These are phyloP conservation scores for Protosalanx chinensis DNA, from an alignment of 2,797 vertebrate species.

Conservation along the genomic window DNA sequence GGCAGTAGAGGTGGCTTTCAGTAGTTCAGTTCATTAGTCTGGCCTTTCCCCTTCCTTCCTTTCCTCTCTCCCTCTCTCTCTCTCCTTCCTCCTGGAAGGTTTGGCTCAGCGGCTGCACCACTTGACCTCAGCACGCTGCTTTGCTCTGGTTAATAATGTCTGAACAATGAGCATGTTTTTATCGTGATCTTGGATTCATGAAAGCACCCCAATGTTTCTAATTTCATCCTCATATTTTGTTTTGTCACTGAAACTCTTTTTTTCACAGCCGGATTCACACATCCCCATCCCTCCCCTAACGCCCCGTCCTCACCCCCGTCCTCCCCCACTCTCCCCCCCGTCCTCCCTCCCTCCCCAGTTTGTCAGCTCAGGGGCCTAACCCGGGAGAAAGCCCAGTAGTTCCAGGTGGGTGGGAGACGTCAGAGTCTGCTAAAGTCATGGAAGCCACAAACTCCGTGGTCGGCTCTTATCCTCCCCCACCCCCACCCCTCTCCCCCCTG, in stretches of 20 bases:
- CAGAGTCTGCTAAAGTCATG: slow-evolving; percentile 24
- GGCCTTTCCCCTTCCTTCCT: neutral
- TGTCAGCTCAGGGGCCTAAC: neutral
- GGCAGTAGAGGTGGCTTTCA: neutral
- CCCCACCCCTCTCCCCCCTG: no score
- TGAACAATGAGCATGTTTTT: no score
- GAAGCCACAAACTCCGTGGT: neutral
- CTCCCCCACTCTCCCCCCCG: neutral
- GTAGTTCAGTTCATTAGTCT: neutral
- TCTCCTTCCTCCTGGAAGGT: neutral
- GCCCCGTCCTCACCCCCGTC: neutral
- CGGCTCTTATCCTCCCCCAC: neutral
- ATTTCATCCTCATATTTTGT: neutral
- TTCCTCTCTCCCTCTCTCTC: neutral
- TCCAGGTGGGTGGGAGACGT: neutral
- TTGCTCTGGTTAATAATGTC: no score
- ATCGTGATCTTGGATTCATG: no score
- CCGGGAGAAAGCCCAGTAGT: slow-evolving; percentile 5
- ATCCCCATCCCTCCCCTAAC: neutral
- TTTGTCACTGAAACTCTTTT: neutral
- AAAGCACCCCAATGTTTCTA: no score
- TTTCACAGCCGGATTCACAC: neutral
- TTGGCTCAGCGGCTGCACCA: neutral
- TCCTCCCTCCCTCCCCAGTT: neutral
- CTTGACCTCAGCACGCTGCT: neutral